These are phyloP conservation scores for Andrena flavipes DNA, from an alignment of 2,888 invertebrate species.

Conservation along the genomic window DNA sequence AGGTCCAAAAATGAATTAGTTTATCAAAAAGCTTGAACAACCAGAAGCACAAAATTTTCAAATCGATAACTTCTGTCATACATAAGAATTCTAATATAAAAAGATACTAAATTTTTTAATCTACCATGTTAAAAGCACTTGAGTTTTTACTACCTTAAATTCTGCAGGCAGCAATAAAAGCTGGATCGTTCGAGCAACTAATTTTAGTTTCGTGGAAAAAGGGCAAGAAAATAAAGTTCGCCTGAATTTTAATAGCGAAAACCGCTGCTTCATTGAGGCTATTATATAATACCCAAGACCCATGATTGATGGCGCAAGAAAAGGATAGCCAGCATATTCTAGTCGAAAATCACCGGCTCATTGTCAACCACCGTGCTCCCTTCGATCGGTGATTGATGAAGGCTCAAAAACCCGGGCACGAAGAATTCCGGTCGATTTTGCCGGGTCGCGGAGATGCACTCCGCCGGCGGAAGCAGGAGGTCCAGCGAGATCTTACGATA, in stretches of 20 bases:
- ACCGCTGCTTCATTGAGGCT: constrained; percentile 29
- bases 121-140: too few species aligned
- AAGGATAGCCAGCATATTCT: constrained; percentile 41
- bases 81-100: too few species aligned
- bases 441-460: not conserved
- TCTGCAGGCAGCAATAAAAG: not conserved
- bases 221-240: constrained; percentile 5
- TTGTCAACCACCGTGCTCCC: constrained; percentile 37
- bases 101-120: too few species aligned
- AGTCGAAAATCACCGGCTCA: constrained; percentile 31
- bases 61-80: too few species aligned
- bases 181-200: not conserved
- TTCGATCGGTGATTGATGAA: constrained; percentile 57
- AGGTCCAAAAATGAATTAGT: too few species aligned
- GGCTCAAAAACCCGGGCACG: constrained; percentile 7
- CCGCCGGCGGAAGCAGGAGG: not conserved
- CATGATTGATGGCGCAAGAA: constrained; percentile 60
- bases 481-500: not conserved
- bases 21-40: too few species aligned
- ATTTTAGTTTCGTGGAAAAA: not conserved
- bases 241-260: constrained; percentile 5
- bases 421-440: constrained; percentile 28
- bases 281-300: constrained; percentile 43
- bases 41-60: too few species aligned
- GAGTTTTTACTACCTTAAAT: not conserved